phyloP scores from a whole-genome alignment of 2,888 invertebrate species.

The Drosophila peninsularis region DNA sequence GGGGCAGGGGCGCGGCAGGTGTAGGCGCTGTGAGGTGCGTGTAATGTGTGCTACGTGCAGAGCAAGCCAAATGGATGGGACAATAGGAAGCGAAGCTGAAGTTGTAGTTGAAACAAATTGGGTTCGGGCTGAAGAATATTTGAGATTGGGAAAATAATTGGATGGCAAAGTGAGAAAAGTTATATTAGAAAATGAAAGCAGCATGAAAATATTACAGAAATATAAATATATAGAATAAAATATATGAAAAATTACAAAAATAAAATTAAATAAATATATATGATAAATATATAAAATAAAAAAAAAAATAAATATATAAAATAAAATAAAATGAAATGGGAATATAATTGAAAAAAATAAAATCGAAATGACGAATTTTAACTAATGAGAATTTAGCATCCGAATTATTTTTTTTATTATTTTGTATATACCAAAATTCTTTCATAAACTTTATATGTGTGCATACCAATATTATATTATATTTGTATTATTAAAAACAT shows the following conservation, averaged over 20 bases:
- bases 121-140: neutral
- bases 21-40: slow-evolving; percentile 35
- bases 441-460: too few relatives aligned
- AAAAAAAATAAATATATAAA: too few relatives aligned
- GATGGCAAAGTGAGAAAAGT: neutral
- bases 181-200: too few relatives aligned
- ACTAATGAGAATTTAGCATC: too few relatives aligned
- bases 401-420: too few relatives aligned
- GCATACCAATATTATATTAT: too few relatives aligned
- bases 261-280: neutral
- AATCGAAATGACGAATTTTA: too few relatives aligned
- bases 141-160: slow-evolving; percentile 4
- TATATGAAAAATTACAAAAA: too few relatives aligned
- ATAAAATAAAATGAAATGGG: too few relatives aligned
- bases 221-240: too few relatives aligned
- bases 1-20: neutral
- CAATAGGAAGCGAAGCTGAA: neutral
- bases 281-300: neutral
- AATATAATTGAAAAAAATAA: neutral
- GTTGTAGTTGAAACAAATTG: neutral
- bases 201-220: neutral
- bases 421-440: too few relatives aligned
- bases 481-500: neutral
- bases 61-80: slow-evolving; percentile 29
- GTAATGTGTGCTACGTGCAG: slow-evolving; percentile 59